phyloP scores from a whole-genome alignment of 2,888 invertebrate species.

The Lapara coniferarum region DNA sequence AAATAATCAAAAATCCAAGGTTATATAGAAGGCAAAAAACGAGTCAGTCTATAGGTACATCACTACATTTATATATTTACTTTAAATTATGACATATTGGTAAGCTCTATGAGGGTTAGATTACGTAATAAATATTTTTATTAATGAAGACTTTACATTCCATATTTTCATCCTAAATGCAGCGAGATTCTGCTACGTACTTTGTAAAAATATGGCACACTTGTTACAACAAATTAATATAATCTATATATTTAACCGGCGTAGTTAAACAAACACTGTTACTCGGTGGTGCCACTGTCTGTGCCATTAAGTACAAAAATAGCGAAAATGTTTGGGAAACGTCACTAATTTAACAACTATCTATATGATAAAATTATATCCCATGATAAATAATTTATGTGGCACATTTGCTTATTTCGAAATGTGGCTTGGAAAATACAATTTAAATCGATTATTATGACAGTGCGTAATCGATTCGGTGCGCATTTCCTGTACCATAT shows the following conservation, averaged over 20 bases:
- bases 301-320: constrained; percentile 21
- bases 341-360: constrained; percentile 5
- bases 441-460: too few relatives aligned
- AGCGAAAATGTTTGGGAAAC: constrained; percentile 15
- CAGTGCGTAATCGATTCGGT: too few relatives aligned
- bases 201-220: constrained; percentile 22
- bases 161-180: constrained; percentile 17
- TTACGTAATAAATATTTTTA: constrained; percentile 10
- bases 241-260: constrained; percentile 15
- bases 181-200: background rate
- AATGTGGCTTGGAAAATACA: background rate
- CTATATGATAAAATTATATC: background rate
- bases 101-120: constrained; percentile 21
- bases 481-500: too few relatives aligned
- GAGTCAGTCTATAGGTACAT: constrained; percentile 57
- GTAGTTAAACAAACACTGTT: constrained; percentile 13
- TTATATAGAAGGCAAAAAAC: constrained; percentile 47
- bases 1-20: constrained; percentile 33
- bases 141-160: constrained; percentile 3
- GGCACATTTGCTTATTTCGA: background rate
- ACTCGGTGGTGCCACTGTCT: constrained; percentile 16
- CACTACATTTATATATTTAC: constrained; percentile 17
- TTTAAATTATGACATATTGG: constrained; percentile 7
- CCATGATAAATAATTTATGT: constrained; percentile 1
- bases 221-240: constrained; percentile 13